Evolutionary conservation across 2,888 invertebrate species (phyloP), one percentile per base, ranked within the genome.

Genomic region (Diloba caeruleocephala): DNA sequence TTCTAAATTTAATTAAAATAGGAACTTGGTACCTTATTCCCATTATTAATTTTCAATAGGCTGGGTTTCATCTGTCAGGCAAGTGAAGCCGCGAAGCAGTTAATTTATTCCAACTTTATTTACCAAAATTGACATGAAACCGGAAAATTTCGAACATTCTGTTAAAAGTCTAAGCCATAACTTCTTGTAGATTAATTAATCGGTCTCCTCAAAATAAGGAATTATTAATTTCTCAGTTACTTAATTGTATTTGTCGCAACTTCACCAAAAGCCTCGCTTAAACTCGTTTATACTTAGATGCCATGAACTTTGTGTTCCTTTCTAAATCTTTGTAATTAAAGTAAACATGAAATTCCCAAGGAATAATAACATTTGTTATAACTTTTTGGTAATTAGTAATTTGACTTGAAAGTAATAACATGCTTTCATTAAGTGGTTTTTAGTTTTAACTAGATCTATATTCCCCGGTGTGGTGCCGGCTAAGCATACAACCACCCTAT

Each of bases 181-280:
- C 52, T 58, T 58, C 58, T 52, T 72, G 21, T 48, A 55, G 44
- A 69, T 69, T 63, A 72, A 72, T 69, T 72, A 55, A 72, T 64
- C 34, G 38, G 44, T 55, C 52, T 58, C 43, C 36, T 46, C 46
- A 50, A 63, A 64, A 60, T 54, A 54, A 31, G 48, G 49, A 59
- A 64, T 64, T 59, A 57, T 53, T 52, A 69, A 64, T 64, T 73
- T 64, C 46, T 34, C 43, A 36, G 66, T 73, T 60, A 70, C 51
- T 73, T 64, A 65, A 73, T 70, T 73, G 60, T 70, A 70, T 70
- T 73, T 70, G 71, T 70, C 57, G 54, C 55, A 34, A 70, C 66
- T 70, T 63, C 44, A 48, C 50, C 55, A 64, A 60, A 73, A 70
- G 70, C 66, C 9, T 51, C 19, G 45, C 65, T 63, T 57, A 62